A percentile compares a stretch with the other conserved stretches of the same genome.
Conservation (phyloP, 2,797 vertebrate genomes). For the Argyrosomus regius region DNA sequence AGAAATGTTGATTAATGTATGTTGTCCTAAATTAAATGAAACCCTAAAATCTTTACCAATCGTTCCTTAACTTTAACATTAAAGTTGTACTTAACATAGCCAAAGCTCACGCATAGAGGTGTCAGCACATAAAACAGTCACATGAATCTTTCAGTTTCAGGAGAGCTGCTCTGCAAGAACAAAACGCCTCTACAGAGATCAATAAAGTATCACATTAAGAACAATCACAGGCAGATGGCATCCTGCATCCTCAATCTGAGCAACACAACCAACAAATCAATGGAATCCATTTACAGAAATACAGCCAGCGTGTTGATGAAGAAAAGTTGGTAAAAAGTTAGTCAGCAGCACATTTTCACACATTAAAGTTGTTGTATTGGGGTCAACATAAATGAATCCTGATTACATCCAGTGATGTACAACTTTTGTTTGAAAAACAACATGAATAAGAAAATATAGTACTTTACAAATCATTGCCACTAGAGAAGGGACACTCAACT, state of each 20-base stretch:
- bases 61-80: not conserved
- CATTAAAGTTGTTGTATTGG: not conserved
- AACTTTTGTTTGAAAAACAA: not conserved
- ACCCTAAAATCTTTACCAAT: no score
- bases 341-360: conserved; percentile 1
- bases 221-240: conserved; percentile 21
- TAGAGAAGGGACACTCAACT: no score
- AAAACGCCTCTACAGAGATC: conserved; percentile 7
- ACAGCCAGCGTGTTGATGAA: not conserved
- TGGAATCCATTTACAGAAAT: conserved; percentile 6
- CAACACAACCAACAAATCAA: conserved; percentile 3
- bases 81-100: no score
- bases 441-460: not conserved
- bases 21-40: no score
- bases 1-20: no score
- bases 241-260: conserved; percentile 10
- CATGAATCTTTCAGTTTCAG: not conserved
- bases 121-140: not conserved
- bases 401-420: not conserved
- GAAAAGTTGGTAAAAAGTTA: conserved; percentile 16
- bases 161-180: not conserved
- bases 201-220: conserved; percentile 16
- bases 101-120: not conserved
- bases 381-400: not conserved
- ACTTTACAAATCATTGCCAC: not conserved